Base-by-base conservation (phyloP, 2,113 vertebrate genomes). In the Pyrgilauda ruficollis region DNA sequence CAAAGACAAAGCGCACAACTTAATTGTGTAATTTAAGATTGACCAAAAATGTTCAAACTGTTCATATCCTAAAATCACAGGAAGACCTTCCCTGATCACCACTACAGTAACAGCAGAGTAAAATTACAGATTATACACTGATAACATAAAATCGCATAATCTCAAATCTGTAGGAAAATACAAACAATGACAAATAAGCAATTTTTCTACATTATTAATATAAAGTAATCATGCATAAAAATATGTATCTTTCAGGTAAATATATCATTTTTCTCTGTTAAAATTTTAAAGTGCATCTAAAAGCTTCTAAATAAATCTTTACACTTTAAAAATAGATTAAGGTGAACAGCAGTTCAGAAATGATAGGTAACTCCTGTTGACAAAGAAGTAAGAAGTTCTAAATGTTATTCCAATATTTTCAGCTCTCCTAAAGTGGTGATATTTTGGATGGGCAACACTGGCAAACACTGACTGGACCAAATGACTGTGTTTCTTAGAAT, bases 151-250 rank as follows among this genome's bases (percentile, higher is more conserved):
- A 89, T 12, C 0, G 1, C 82, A 19, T 70, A 2, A 58, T 49
- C 66, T 75, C 62, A 94, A 78, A 91, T 70, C 35, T 84, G 52
- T 70, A 95, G 43, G 64, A 93, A 94, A 92, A 84, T 49, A 87
- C 15, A 87, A 87, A 76, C 35, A 44, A 81, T 14, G 31, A 82
- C 13, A 91, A 94, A 61, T 50, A 73, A 26, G 21, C 52, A 17
- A 33, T 62, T 93, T 87, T 76, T 5, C 46, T 96, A 85, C 78
- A 81, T 70, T 91, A 66, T 92, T 85, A 93, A 93, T 47, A 95
- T 81, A 96, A 22, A 93, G 70, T 78, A 18, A 94, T 9, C 52
- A 64, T 58, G 66, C 87, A 95, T 95, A 94, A 96, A 92, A 96
- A 92, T 79, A 96, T 10, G 10, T 61, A 39, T 88, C 35, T 89